Conservation (phyloP, 1,140 invertebrate species). For the Drosophila gunungcola region DNA sequence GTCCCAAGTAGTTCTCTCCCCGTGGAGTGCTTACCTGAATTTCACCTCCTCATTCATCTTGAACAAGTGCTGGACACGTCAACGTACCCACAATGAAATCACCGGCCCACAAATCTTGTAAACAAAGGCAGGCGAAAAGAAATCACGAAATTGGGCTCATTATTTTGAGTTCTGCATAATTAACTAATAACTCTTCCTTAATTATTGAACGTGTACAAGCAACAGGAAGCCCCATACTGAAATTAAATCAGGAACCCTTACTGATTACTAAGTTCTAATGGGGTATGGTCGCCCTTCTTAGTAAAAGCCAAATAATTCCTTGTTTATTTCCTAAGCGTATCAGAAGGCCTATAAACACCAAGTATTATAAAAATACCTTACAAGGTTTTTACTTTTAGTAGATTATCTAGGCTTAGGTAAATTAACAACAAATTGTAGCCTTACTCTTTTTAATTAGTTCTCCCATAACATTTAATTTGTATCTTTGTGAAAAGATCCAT, state of each 20-base stretch:
- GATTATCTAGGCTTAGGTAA: background rate
- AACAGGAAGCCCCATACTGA: background rate
- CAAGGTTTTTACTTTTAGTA: background rate
- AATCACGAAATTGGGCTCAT: conserved; percentile 17
- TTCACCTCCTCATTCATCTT: conserved; percentile 24
- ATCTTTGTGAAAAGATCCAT: background rate
- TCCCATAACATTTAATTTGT: background rate
- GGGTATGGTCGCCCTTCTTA: background rate
- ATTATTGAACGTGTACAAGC: background rate
- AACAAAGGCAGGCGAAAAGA: conserved; percentile 16
- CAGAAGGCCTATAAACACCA: background rate
- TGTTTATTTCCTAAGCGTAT: background rate
- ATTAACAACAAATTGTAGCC: too few species aligned
- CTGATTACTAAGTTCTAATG: background rate
- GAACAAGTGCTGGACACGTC: conserved; percentile 39
- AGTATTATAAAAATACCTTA: background rate
- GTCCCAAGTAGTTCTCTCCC: conserved; percentile 25
- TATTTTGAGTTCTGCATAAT: conserved; percentile 28
- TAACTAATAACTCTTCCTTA: conserved; percentile 3
- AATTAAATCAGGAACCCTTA: background rate
- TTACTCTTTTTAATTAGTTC: too few species aligned
- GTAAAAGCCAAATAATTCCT: background rate
- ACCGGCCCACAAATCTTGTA: conserved; percentile 11
- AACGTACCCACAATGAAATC: conserved; percentile 58
- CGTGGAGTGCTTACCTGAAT: conserved; percentile 13